These are phyloP conservation scores for Cosmopolites sordidus DNA, from an alignment of 2,888 invertebrate species.

Conservation along the genomic window DNA sequence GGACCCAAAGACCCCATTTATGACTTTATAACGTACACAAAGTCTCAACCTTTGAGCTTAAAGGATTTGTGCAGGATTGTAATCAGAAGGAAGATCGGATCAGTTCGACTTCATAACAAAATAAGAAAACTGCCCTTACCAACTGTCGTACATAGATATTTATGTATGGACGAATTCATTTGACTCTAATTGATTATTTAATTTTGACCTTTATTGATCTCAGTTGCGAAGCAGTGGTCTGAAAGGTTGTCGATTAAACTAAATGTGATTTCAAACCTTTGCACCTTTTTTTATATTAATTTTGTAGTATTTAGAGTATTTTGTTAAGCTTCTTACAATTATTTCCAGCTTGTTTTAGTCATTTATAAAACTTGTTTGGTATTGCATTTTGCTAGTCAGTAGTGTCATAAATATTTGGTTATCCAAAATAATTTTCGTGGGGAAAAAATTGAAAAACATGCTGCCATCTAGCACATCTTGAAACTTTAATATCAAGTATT, in stretches of 20 bases:
- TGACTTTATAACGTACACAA: slow-evolving; percentile 40
- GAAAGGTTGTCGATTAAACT: no score
- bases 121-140: slow-evolving; percentile 56
- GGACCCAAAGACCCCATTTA: slow-evolving; percentile 40
- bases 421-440: background rate
- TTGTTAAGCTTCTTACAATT: no score
- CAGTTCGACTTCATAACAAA: slow-evolving; percentile 41
- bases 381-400: background rate
- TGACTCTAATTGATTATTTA: background rate
- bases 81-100: slow-evolving; percentile 50
- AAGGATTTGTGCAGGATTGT: slow-evolving; percentile 57
- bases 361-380: no score
- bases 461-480: background rate
- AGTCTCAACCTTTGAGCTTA: slow-evolving; percentile 51
- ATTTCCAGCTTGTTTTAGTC: no score
- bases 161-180: slow-evolving; percentile 51
- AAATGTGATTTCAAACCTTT: no score
- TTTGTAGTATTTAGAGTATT: background rate
- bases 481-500: background rate
- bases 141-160: slow-evolving; percentile 53
- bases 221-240: no score
- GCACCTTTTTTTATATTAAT: background rate
- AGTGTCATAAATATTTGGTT: background rate
- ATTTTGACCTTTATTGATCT: background rate
- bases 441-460: background rate